These are phyloP conservation scores for Reticulitermes speratus DNA, from an alignment of 1,140 invertebrate species.

Conservation along the genomic window DNA sequence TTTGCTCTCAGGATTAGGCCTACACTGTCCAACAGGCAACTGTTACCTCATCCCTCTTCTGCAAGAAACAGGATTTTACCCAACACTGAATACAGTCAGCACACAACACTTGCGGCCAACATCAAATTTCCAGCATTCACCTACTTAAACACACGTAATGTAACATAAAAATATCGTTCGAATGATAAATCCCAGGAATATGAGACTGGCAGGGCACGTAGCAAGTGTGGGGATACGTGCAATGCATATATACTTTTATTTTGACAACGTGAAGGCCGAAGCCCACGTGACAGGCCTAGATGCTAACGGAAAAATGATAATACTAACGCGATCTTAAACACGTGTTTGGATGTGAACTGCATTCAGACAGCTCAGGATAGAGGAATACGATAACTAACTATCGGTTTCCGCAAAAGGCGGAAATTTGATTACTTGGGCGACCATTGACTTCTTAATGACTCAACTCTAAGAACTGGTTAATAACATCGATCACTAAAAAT, in stretches of 20 bases:
- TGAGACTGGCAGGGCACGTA: not conserved
- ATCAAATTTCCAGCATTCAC: not conserved
- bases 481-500: too few species aligned
- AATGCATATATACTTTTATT: not conserved
- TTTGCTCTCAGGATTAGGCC: not conserved
- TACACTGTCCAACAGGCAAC: not conserved
- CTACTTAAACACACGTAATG: not conserved
- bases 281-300: not conserved
- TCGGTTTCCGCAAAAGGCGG: not conserved
- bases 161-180: too few species aligned
- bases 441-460: too few species aligned
- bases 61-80: not conserved
- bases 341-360: not conserved
- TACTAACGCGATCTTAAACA: not conserved
- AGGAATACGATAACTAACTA: not conserved
- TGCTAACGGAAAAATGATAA: not conserved
- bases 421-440: too few species aligned
- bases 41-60: not conserved
- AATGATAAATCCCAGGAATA: too few species aligned
- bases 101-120: not conserved
- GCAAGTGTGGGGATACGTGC: not conserved
- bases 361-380: not conserved
- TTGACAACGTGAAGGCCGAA: not conserved
- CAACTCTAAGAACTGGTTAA: too few species aligned
- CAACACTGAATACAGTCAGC: not conserved